Evolutionary conservation across 2,888 invertebrate genomes (phyloP).

Genomic region (Agriopis leucophaearia): DNA sequence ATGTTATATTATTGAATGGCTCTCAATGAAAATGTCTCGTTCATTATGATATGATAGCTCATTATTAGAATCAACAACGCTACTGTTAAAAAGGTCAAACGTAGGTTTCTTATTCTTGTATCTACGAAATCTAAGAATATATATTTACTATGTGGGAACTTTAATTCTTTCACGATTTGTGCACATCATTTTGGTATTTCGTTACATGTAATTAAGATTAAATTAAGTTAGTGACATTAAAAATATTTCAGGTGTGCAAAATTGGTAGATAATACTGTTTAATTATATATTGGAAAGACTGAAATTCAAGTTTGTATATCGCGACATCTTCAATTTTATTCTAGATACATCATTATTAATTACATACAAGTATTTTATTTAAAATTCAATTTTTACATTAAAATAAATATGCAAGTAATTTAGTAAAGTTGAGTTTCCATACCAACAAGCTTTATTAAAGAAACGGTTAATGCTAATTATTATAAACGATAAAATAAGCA

Average conservation of each 20-base stretch:
- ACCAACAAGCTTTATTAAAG: conserved; percentile 7
- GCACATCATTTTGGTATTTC: too few relatives aligned
- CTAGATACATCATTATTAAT: too few relatives aligned
- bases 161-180: too few relatives aligned
- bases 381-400: not conserved
- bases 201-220: too few relatives aligned
- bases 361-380: not conserved
- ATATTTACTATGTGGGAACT: too few relatives aligned
- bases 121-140: too few relatives aligned
- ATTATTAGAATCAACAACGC: conserved; percentile 31
- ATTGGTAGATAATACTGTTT: too few relatives aligned
- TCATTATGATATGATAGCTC: conserved; percentile 31
- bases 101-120: conserved; percentile 8
- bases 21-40: conserved; percentile 34
- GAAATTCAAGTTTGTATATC: too few relatives aligned
- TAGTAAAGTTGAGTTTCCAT: conserved; percentile 17
- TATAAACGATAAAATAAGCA: conserved; percentile 19
- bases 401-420: not conserved
- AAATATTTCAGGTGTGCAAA: too few relatives aligned
- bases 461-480: conserved; percentile 7
- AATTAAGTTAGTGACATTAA: too few relatives aligned
- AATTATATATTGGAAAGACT: too few relatives aligned
- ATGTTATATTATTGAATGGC: conserved; percentile 49
- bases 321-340: too few relatives aligned
- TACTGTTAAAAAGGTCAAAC: conserved; percentile 15